Conservation (phyloP, 2,797 vertebrate species). For the Numenius phaeopus region DNA sequence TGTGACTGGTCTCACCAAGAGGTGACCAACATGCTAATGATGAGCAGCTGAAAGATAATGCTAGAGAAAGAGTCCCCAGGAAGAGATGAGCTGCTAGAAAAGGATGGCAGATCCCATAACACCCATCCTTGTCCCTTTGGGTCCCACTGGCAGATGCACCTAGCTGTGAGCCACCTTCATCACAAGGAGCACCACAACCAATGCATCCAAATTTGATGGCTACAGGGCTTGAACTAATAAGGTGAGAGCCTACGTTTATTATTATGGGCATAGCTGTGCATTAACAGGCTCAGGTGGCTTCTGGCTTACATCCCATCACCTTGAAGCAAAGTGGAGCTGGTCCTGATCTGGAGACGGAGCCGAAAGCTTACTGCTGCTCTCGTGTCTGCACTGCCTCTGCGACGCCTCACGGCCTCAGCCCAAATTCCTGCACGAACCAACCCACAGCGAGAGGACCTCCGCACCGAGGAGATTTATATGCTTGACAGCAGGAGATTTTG, state of each 20-base stretch:
- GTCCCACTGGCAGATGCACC: background rate
- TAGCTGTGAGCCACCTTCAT: background rate
- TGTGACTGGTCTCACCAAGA: rapidly evolving
- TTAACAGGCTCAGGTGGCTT: background rate
- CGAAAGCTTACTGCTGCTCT: background rate
- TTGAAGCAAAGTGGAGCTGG: background rate
- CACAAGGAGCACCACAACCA: background rate
- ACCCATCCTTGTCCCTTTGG: background rate
- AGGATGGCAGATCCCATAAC: background rate
- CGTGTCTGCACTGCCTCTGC: background rate
- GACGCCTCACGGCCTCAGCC: rapidly evolving
- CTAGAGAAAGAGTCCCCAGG: background rate
- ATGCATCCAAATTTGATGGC: rapidly evolving
- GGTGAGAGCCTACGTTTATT: background rate
- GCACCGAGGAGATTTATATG: conserved; percentile 15
- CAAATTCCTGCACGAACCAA: background rate
- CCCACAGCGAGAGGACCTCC: background rate
- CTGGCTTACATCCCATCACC: background rate
- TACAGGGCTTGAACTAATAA: background rate
- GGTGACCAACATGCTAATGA: background rate
- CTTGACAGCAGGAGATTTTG: conserved; percentile 5
- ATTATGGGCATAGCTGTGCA: background rate
- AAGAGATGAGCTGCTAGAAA: background rate
- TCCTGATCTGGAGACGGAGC: background rate
- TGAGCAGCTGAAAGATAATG: background rate